Percentiles rank a stretch among this genome's conserved stretches.
phyloP scores from a whole-genome alignment of 2,888 invertebrate species.

The Folsomia candida region DNA sequence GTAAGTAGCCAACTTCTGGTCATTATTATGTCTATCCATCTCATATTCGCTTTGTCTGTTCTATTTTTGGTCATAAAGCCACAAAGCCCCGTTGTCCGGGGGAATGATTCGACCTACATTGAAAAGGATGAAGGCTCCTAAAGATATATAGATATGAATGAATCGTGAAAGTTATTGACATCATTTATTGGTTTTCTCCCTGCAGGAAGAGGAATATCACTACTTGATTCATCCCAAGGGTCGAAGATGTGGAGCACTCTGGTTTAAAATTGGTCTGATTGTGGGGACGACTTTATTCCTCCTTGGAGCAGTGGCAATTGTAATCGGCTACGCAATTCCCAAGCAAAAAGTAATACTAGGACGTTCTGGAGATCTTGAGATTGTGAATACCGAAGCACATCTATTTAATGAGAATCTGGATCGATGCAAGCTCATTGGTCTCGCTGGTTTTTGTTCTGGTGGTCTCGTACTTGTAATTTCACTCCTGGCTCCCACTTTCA shows the following conservation, averaged over 20 bases:
- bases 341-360: slow-evolving; percentile 54
- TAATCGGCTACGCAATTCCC: slow-evolving; percentile 58
- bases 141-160: background rate
- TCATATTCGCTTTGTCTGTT: background rate
- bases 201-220: slow-evolving; percentile 52
- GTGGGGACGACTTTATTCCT: slow-evolving; percentile 57
- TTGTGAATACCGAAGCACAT: slow-evolving; percentile 55
- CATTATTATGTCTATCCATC: no score
- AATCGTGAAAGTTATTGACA: background rate
- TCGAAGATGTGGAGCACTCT: slow-evolving; percentile 51
- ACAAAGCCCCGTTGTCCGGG: no score
- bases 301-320: slow-evolving; percentile 56
- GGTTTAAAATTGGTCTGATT: slow-evolving; percentile 57
- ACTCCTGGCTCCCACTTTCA: slow-evolving; percentile 57
- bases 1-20: no score
- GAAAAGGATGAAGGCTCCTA: background rate
- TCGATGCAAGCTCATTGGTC: slow-evolving; percentile 56
- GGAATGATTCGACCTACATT: background rate
- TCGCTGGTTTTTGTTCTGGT: slow-evolving; percentile 57
- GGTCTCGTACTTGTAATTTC: slow-evolving; percentile 56
- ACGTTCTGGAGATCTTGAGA: slow-evolving; percentile 53
- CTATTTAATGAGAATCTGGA: slow-evolving; percentile 56
- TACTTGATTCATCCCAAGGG: slow-evolving; percentile 54
- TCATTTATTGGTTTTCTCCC: slow-evolving; percentile 15
- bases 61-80: background rate